Conservation (phyloP, 2,888 invertebrate species). For the Stratiomys singularior region DNA sequence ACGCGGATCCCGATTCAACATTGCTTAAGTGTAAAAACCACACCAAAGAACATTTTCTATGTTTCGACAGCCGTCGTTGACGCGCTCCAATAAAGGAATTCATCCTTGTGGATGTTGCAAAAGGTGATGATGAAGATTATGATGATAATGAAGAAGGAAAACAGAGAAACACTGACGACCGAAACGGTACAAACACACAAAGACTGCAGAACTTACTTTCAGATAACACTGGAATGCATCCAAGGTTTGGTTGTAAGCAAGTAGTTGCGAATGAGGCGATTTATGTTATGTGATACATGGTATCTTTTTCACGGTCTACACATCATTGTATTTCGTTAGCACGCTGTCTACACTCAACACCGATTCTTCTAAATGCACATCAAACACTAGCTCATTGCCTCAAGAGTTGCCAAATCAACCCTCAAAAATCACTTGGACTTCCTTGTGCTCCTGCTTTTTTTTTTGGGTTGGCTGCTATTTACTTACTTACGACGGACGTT, state of each 20-base stretch:
- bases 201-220: background rate
- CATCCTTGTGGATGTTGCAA: background rate
- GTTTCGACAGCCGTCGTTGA: background rate
- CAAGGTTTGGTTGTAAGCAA: slow-evolving; percentile 28
- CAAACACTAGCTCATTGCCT: background rate
- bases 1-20: background rate
- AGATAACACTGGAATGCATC: slow-evolving; percentile 13
- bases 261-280: slow-evolving; percentile 6
- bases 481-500: slow-evolving; percentile 15
- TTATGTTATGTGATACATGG: background rate
- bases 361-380: slow-evolving; percentile 7
- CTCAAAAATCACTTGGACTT: slow-evolving; percentile 9
- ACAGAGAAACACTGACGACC: background rate
- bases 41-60: slow-evolving; percentile 31
- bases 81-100: background rate
- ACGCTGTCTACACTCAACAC: background rate
- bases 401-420: background rate
- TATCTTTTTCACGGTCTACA: slow-evolving; percentile 12
- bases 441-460: background rate
- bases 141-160: background rate
- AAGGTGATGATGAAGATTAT: background rate
- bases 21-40: slow-evolving; percentile 6
- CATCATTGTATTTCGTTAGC: background rate
- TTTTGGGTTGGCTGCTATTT: slow-evolving; percentile 30
- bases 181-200: slow-evolving; percentile 17